These are phyloP conservation scores for Akabosia matsudoensis DNA, from an alignment of 1,140 invertebrate species.

Conservation along the genomic window DNA sequence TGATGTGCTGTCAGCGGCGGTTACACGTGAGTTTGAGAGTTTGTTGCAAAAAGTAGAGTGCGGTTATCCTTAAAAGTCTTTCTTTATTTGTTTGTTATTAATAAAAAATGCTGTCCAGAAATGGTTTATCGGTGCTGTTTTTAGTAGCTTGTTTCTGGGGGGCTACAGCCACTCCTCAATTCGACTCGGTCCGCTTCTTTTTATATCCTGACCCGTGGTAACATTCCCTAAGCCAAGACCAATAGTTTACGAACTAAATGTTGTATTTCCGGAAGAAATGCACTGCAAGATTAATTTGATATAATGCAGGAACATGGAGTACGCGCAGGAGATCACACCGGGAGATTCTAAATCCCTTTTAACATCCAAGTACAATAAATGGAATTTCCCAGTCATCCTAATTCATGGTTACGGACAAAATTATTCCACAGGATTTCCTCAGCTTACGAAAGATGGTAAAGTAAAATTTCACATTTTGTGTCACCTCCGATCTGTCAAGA, in stretches of 20 bases:
- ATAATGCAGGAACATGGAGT: conserved; percentile 36
- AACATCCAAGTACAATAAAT: conserved; percentile 37
- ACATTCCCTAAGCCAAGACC: background rate
- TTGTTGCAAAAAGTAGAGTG: background rate
- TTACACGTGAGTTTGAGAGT: background rate
- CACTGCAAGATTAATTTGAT: too few relatives aligned
- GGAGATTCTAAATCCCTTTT: conserved; percentile 34
- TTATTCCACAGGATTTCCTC: conserved; percentile 36
- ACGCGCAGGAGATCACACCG: conserved; percentile 30
- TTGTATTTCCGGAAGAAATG: too few relatives aligned
- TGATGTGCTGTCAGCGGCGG: too few relatives aligned
- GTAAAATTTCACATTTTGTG: background rate
- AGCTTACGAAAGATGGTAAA: conserved; percentile 38
- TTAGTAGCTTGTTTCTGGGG: background rate
- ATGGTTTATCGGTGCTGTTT: background rate
- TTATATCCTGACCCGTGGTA: conserved; percentile 34
- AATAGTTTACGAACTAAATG: too few relatives aligned
- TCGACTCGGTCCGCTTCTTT: conserved; percentile 35
- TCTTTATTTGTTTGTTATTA: too few relatives aligned
- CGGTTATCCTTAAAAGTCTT: too few relatives aligned
- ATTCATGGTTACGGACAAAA: conserved; percentile 38
- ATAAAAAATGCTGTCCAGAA: background rate
- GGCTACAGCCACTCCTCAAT: background rate
- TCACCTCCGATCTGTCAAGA: too few relatives aligned
- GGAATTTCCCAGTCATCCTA: conserved; percentile 35